These are phyloP conservation scores for Argentina silus DNA, from an alignment of 2,797 vertebrate species.

Conservation along the genomic window DNA sequence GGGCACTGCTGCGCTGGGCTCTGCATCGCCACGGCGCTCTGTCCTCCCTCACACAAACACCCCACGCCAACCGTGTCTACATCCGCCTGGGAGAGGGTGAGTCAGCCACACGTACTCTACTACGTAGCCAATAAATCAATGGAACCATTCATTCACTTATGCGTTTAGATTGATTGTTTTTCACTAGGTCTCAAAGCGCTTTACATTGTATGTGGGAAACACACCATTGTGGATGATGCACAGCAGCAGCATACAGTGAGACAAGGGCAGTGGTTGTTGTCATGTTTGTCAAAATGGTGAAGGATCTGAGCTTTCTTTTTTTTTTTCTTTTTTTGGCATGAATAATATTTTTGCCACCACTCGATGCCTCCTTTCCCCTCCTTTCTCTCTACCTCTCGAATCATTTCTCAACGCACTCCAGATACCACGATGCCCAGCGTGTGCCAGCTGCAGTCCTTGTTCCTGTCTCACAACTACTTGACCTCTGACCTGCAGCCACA, in stretches of 20 bases:
- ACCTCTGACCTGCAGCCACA: slow-evolving; percentile 76
- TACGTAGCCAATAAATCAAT: background rate
- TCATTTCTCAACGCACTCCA: slow-evolving; percentile 22
- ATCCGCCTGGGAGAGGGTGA: slow-evolving; percentile 76
- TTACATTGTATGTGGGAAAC: too few relatives aligned
- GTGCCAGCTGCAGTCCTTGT: slow-evolving; percentile 73
- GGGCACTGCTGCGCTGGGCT: slow-evolving; percentile 73
- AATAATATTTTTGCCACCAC: too few relatives aligned
- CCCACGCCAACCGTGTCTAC: slow-evolving; percentile 69
- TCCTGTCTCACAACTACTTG: slow-evolving; percentile 75
- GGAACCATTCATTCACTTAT: too few relatives aligned
- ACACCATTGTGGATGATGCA: too few relatives aligned
- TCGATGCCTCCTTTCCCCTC: too few relatives aligned
- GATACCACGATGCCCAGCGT: slow-evolving; percentile 66
- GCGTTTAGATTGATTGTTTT: too few relatives aligned
- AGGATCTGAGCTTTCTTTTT: background rate
- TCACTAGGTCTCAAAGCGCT: too few relatives aligned
- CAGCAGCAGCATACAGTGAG: background rate
- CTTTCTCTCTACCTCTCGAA: background rate
- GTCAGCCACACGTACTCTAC: slow-evolving; percentile 17
- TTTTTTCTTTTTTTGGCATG: background rate
- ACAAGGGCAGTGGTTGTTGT: background rate
- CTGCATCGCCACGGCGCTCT: slow-evolving; percentile 67
- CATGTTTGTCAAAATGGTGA: too few relatives aligned
- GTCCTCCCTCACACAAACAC: slow-evolving; percentile 75